Evolutionary conservation across 1,140 invertebrate genomes (phyloP).

Genomic region (Hetaerina americana): DNA sequence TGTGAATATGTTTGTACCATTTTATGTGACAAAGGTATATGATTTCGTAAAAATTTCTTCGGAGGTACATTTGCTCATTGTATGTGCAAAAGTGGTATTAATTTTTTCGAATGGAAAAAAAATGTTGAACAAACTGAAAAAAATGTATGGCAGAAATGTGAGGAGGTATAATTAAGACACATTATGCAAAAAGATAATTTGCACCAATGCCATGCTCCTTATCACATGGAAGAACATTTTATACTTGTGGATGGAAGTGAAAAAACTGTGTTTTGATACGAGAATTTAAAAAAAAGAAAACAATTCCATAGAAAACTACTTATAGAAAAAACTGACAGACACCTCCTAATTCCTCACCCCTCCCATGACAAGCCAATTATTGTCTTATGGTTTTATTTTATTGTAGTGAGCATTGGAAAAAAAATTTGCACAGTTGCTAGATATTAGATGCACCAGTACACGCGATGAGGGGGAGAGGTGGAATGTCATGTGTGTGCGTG

Average conservation of each 20-base stretch:
- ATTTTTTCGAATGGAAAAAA: background rate
- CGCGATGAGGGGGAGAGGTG: background rate
- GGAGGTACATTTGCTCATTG: background rate
- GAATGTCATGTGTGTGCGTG: background rate
- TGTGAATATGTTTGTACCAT: background rate
- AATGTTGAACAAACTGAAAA: background rate
- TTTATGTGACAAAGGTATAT: background rate
- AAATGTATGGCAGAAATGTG: background rate
- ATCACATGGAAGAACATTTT: background rate
- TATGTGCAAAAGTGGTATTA: background rate
- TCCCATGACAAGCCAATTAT: background rate
- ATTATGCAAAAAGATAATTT: background rate
- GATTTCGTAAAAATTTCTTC: background rate
- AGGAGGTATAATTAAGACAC: background rate
- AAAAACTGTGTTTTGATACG: background rate
- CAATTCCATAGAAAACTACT: background rate
- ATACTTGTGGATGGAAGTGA: background rate
- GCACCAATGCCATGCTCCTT: background rate
- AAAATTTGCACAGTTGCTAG: background rate
- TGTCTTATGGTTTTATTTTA: background rate
- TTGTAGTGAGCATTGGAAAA: background rate
- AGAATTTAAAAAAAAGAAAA: conserved; percentile 1
- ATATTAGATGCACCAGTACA: background rate
- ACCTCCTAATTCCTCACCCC: background rate
- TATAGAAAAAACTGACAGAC: background rate